Base-by-base conservation (phyloP, 2,113 vertebrate species). In the Zeus faber region DNA sequence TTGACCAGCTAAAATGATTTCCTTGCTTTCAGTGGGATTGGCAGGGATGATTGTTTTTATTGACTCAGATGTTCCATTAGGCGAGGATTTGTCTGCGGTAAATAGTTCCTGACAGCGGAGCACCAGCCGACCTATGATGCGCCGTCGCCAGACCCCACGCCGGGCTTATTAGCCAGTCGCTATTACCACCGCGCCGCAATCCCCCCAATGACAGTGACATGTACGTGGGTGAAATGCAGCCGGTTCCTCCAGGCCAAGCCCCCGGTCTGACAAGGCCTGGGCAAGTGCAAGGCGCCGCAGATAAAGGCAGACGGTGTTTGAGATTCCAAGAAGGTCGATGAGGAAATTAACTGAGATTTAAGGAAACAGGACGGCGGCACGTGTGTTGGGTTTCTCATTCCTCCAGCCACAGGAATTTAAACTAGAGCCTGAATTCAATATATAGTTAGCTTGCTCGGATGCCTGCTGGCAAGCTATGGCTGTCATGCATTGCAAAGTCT, bases 21-120 rank as follows among this genome's bases (percentile, higher is more conserved):
- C 81, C 79, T 61, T 66, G 76, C 86, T 83, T 82, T 90, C 83
- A 70, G 71, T 53, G 52, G 62, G 62, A 84, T 71, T 85, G 84
- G 78, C 79, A 57, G 61, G 69, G 76, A 85, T 85, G 80, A 82
- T 88, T 88, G 81, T 86, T 85, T 87, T 84, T 86, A 89, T 89
- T 87, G 84, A 87, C 80, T 88, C 77, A 68, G 79, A 87, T 89
- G 81, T 86, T 87, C 85, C 84, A 88, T 90, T 88, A 84, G 82
- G 58, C 50, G 52, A 61, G 69, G 64, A 81, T 72, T 51, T 70
- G 74, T 68, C 79, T 67, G 74, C 75, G 72, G 73, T 80, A 85
- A 89, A 87, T 83, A 78, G 82, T 58, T 83, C 64, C 68, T 83
- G 86, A 87, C 85, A 82, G 85, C 82, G 62, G 80, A 72, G 72